Percentiles rank a stretch among this genome's conserved stretches.
Conservation (phyloP, 2,113 vertebrate genomes). For the Vulpes ferrilata region DNA sequence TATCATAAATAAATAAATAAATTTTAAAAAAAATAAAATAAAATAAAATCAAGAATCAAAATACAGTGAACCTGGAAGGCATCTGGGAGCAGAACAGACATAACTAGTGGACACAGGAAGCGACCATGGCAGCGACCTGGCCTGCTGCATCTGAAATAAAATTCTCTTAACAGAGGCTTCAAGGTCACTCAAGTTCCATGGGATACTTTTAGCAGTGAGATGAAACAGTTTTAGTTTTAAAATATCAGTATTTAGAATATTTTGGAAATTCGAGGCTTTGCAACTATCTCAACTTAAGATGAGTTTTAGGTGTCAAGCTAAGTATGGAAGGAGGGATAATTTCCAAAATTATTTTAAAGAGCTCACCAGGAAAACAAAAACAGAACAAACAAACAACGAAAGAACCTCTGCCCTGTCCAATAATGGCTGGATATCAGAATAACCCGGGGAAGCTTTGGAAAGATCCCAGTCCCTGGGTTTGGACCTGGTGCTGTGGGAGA, state of each 20-base stretch:
- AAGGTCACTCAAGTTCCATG: background rate
- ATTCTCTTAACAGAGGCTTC: background rate
- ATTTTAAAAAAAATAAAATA: no score
- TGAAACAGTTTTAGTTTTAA: background rate
- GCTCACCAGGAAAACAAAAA: background rate
- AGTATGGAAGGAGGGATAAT: background rate
- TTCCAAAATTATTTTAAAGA: background rate
- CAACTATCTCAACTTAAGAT: background rate
- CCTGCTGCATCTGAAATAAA: background rate
- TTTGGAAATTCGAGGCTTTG: background rate
- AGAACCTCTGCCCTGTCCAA: background rate
- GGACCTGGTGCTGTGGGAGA: background rate
- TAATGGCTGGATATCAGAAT: background rate
- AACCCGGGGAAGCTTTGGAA: background rate
- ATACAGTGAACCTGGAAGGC: slow-evolving; percentile 73
- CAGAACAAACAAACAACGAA: background rate
- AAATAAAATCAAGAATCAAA: slow-evolving; percentile 80
- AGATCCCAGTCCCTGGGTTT: background rate
- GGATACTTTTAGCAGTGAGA: background rate
- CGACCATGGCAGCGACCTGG: slow-evolving; percentile 44
- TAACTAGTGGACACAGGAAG: background rate
- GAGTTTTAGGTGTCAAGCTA: background rate
- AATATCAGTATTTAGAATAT: background rate
- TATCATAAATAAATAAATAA: no score
- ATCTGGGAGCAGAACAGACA: slow-evolving; percentile 50